phyloP scores from a whole-genome alignment of 2,888 invertebrate species.

The Nymphalis c-album region DNA sequence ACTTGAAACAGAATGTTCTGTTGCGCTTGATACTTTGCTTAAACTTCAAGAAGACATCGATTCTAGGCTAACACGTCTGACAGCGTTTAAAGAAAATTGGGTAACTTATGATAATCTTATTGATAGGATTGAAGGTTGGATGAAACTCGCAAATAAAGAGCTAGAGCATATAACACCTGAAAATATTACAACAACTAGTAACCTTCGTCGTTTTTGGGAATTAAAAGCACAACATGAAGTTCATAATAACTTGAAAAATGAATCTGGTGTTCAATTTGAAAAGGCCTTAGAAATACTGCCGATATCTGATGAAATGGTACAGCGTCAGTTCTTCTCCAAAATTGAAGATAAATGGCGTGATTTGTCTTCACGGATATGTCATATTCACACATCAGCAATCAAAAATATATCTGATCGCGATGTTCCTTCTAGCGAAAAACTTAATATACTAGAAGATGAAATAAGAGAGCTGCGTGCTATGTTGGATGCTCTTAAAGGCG shows the following conservation, averaged over 20 bases:
- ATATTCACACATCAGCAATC: constrained; percentile 85
- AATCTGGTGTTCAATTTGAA: constrained; percentile 87
- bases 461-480: constrained; percentile 86
- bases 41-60: constrained; percentile 89
- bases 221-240: constrained; percentile 93
- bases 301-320: constrained; percentile 91
- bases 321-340: constrained; percentile 89
- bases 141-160: constrained; percentile 87
- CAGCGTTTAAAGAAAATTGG: constrained; percentile 91
- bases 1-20: constrained; percentile 87
- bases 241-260: constrained; percentile 88
- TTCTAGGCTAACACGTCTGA: constrained; percentile 85
- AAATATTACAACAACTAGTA: constrained; percentile 84
- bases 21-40: constrained; percentile 86
- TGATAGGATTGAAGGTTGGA: constrained; percentile 88
- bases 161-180: constrained; percentile 84
- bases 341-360: constrained; percentile 89
- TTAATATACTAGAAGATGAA: constrained; percentile 88
- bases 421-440: constrained; percentile 87
- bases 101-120: constrained; percentile 86
- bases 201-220: constrained; percentile 93
- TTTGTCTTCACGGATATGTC: constrained; percentile 83
- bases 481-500: constrained; percentile 87
- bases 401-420: constrained; percentile 87
- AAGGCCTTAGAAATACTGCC: constrained; percentile 89